Percentiles rank a stretch among this genome's conserved stretches.
phyloP scores from a whole-genome alignment of 2,797 vertebrate genomes.

The Poeciliopsis paucimaculata region DNA sequence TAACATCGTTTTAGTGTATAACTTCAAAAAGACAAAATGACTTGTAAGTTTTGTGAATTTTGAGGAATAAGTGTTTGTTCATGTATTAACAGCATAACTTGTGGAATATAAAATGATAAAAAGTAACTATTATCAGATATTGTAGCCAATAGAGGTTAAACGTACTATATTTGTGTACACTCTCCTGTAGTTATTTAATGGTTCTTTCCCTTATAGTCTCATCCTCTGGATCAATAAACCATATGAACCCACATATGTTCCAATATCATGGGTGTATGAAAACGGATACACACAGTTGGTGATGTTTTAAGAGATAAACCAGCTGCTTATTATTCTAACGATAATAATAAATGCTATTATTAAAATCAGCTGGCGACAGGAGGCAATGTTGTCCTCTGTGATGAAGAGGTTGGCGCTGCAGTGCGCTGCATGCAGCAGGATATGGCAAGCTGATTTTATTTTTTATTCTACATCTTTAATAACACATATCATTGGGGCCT shows the following conservation, averaged over 20 bases:
- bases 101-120: neutral
- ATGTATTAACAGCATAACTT: neutral
- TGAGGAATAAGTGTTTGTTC: neutral
- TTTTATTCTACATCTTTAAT: neutral
- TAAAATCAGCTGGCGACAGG: neutral
- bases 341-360: neutral
- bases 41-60: neutral
- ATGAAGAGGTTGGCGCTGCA: neutral
- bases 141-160: neutral
- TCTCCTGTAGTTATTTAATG: neutral
- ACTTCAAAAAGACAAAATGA: neutral
- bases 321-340: neutral
- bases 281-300: constrained; percentile 10
- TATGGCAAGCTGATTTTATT: neutral
- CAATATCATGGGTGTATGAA: constrained; percentile 26
- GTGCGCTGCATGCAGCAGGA: neutral
- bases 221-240: neutral
- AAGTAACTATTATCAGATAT: neutral
- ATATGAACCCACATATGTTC: neutral
- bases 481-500: neutral
- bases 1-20: neutral
- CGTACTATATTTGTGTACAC: neutral
- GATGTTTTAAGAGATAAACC: neutral
- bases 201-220: neutral
- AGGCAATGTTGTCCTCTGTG: neutral